These are phyloP conservation scores for Paramormyrops kingsleyae DNA, from an alignment of 2,113 vertebrate genomes.

Conservation along the genomic window DNA sequence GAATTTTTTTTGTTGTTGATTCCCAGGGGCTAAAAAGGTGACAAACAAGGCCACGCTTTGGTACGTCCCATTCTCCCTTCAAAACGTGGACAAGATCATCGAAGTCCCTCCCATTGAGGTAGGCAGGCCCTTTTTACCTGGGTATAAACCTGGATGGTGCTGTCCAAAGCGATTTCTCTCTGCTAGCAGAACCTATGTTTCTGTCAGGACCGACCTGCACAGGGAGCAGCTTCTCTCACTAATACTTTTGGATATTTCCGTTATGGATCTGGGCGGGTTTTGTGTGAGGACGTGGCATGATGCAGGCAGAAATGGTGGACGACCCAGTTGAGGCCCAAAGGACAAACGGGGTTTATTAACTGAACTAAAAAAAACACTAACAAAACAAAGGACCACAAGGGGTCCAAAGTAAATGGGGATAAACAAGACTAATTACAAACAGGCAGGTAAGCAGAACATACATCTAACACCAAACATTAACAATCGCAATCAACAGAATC, in stretches of 20 bases:
- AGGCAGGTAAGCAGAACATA: too few species aligned
- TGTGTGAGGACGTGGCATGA: too few species aligned
- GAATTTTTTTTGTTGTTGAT: slow-evolving; percentile 11
- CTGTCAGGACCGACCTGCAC: background rate
- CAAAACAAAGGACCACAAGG: too few species aligned
- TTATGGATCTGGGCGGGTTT: too few species aligned
- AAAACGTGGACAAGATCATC: slow-evolving; percentile 78
- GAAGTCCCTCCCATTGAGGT: slow-evolving; percentile 73
- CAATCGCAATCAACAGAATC: too few species aligned
- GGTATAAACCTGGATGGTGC: background rate
- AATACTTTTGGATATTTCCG: background rate
- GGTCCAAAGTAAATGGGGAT: too few species aligned
- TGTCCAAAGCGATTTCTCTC: background rate
- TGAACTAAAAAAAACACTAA: too few species aligned
- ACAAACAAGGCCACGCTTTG: slow-evolving; percentile 87
- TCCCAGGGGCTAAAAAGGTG: slow-evolving; percentile 75
- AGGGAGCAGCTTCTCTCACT: background rate
- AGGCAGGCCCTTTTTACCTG: background rate
- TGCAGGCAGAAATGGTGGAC: too few species aligned
- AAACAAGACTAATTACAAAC: too few species aligned
- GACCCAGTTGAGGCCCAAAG: too few species aligned
- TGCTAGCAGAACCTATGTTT: background rate
- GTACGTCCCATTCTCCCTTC: slow-evolving; percentile 86
- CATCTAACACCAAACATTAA: too few species aligned
- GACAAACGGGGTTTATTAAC: too few species aligned